Base-by-base conservation (phyloP, 1,140 invertebrate species). In the Lethrus apterus region DNA sequence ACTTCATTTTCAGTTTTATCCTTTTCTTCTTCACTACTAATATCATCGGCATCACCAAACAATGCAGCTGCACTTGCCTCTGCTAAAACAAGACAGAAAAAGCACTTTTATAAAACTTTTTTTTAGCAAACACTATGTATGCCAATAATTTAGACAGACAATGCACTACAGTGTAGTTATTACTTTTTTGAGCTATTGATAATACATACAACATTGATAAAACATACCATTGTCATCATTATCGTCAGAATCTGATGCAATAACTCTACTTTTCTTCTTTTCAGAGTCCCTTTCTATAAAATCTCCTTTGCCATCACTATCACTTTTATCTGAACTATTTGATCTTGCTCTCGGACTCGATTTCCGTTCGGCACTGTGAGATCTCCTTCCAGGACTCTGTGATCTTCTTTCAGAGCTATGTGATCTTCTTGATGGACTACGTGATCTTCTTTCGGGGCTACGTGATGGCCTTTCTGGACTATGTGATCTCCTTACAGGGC, bases 21-120 rank as follows among this genome's bases (percentile, higher is more conserved):
- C 10, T 77, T 83, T 48, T 86, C 81, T 51, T 87, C 84, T 42
- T 86, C 84, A 18, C 78, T 78, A 66, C 88, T 93, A 13, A 94
- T 93, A 61, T 94, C 91, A 56, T 87, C 89, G 18, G 89, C 90
- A 70, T 65, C 91, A 29, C 92, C 93, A 70, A 96, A 96, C 15
- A 97, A 71, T 29, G 89, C 89, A 49, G 84, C 81, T 4, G 86
- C 86, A 29, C 78, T 81, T 14, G 79, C 81, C 67, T 65, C 34
- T 69, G 58, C 4, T 19, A 17, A 10, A 19, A 19, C 15, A 26
- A 26, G 7, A 7, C 30, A 45, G 41, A 45, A 36, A n/a, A 30
- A 42, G 20, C 1, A 15, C n/a, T 33, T 33, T 9, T 33, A 18
- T 15, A 30, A 26, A 7, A 7, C 24, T 7, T 26, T 11, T 4